These are phyloP conservation scores for Drosophila eugracilis DNA, from an alignment of 1,140 invertebrate species.

Conservation along the genomic window DNA sequence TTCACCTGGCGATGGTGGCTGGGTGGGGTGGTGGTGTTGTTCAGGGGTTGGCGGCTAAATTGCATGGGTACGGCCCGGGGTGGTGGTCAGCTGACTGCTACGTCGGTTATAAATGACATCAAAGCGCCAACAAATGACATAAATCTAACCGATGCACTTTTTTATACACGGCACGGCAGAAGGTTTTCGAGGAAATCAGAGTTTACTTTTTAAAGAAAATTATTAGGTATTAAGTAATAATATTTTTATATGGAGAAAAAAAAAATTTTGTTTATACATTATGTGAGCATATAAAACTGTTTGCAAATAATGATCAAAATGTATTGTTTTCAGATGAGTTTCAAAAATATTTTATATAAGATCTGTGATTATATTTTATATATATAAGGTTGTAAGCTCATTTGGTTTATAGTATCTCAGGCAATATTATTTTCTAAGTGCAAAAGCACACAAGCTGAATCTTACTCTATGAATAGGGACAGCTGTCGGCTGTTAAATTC, in stretches of 20 bases:
- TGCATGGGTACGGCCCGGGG: conserved; percentile 20
- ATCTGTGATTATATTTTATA: too few relatives aligned
- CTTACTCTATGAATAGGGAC: conserved; percentile 30
- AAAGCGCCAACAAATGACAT: conserved; percentile 82
- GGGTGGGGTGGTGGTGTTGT: not conserved
- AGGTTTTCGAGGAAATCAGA: not conserved
- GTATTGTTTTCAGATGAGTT: too few relatives aligned
- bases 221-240: too few relatives aligned
- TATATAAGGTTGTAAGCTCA: too few relatives aligned
- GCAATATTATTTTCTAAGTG: not conserved
- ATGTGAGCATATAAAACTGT: too few relatives aligned
- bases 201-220: not conserved
- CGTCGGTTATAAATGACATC: conserved; percentile 80
- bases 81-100: conserved; percentile 40
- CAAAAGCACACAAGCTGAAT: conserved; percentile 13
- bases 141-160: conserved; percentile 75
- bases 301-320: too few relatives aligned
- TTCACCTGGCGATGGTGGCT: conserved; percentile 32
- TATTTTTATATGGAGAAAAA: too few relatives aligned
- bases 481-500: conserved; percentile 71
- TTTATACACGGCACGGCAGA: conserved; percentile 17
- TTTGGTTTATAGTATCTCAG: too few relatives aligned
- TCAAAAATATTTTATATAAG: too few relatives aligned
- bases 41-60: conserved; percentile 8
- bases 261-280: too few relatives aligned